These are phyloP conservation scores for Deilephila porcellus DNA, from an alignment of 2,888 invertebrate species.

Conservation along the genomic window DNA sequence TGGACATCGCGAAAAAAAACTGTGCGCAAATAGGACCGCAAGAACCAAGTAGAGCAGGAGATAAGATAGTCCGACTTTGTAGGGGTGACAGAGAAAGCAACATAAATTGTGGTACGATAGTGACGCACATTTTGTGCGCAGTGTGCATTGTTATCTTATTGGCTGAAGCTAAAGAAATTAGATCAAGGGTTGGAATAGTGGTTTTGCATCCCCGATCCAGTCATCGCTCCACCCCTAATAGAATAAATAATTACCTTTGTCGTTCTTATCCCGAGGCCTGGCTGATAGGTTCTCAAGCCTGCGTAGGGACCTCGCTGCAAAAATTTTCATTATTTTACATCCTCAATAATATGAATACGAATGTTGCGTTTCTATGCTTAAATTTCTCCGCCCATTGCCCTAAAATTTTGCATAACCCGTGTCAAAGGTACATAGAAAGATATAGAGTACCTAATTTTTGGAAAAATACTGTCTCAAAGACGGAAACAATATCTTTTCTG, in stretches of 20 bases:
- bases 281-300: neutral
- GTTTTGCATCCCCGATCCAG: neutral
- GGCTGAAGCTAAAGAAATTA: neutral
- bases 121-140: too few relatives aligned
- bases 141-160: too few relatives aligned
- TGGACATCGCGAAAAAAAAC: neutral
- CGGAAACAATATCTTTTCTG: neutral
- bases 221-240: neutral
- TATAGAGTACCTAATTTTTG: neutral
- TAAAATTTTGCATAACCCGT: too few relatives aligned
- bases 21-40: too few relatives aligned
- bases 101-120: too few relatives aligned
- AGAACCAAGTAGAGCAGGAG: too few relatives aligned
- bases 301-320: neutral
- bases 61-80: too few relatives aligned
- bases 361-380: neutral
- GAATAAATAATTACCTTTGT: neutral
- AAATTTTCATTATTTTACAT: neutral
- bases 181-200: neutral
- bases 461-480: neutral
- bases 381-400: neutral
- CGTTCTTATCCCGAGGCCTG: neutral
- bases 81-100: too few relatives aligned
- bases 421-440: neutral
- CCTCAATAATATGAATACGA: neutral